These are phyloP conservation scores for Pissodes strobi DNA, from an alignment of 1,140 invertebrate species.

Conservation along the genomic window DNA sequence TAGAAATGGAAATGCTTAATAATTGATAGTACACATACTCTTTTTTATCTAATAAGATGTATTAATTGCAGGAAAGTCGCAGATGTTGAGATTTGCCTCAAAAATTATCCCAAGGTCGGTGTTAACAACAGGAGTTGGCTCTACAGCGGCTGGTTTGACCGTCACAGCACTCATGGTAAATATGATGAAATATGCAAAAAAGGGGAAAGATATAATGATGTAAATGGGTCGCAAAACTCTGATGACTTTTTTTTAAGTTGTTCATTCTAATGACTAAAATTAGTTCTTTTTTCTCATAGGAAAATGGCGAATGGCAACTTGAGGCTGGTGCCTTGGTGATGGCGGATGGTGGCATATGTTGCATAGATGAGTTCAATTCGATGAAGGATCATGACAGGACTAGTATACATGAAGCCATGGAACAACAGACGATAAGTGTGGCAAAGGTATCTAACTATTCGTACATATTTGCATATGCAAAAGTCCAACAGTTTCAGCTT, in stretches of 20 bases:
- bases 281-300: too few relatives aligned
- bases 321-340: slow-evolving; percentile 85
- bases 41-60: too few relatives aligned
- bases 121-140: slow-evolving; percentile 83
- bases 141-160: slow-evolving; percentile 86
- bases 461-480: too few relatives aligned
- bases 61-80: slow-evolving; percentile 82
- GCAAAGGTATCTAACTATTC: too few relatives aligned
- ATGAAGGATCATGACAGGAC: slow-evolving; percentile 80
- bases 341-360: slow-evolving; percentile 87
- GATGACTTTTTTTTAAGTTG: too few relatives aligned
- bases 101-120: slow-evolving; percentile 78
- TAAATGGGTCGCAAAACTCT: too few relatives aligned
- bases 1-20: too few relatives aligned
- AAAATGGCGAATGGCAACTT: slow-evolving; percentile 84
- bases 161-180: slow-evolving; percentile 80
- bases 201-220: too few relatives aligned
- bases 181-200: too few relatives aligned
- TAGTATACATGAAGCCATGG: slow-evolving; percentile 91
- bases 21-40: too few relatives aligned
- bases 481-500: too few relatives aligned
- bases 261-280: too few relatives aligned
- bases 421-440: slow-evolving; percentile 90
- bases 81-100: slow-evolving; percentile 78
- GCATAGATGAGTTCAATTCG: slow-evolving; percentile 90